phyloP scores from a whole-genome alignment of 1,140 invertebrate species.

The Neodiprion lecontei region DNA sequence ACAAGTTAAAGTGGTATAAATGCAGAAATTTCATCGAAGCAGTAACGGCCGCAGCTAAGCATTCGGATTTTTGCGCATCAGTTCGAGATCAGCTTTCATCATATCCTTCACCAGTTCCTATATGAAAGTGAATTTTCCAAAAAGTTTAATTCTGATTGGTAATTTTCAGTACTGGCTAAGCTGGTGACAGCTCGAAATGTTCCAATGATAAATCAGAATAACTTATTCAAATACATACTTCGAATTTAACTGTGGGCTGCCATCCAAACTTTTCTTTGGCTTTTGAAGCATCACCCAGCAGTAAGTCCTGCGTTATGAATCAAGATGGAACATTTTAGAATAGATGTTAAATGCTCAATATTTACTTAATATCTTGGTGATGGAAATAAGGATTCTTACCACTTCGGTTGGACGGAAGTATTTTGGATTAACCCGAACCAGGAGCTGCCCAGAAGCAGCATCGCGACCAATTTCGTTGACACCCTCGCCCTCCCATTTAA shows the following conservation, averaged over 20 bases:
- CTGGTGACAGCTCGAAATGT: constrained; percentile 1
- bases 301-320: constrained; percentile 72
- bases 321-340: constrained; percentile 17
- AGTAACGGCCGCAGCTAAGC: constrained; percentile 65
- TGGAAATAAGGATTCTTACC: constrained; percentile 66
- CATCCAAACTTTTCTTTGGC: constrained; percentile 87
- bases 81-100: constrained; percentile 90
- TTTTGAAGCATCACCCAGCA: constrained; percentile 91
- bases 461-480: constrained; percentile 89
- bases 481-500: constrained; percentile 88
- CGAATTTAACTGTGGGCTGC: constrained; percentile 85
- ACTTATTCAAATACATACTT: constrained; percentile 59
- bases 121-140: constrained; percentile 44
- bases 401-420: constrained; percentile 99
- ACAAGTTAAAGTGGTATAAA: background rate
- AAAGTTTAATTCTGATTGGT: constrained; percentile 9
- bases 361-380: constrained; percentile 3
- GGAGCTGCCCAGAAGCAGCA: constrained; percentile 77
- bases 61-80: constrained; percentile 93
- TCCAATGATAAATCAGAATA: constrained; percentile 8
- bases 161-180: constrained; percentile 7
- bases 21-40: background rate
- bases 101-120: constrained; percentile 92
- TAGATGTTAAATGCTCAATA: constrained; percentile 17
- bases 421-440: constrained; percentile 92